Conservation (phyloP, 2,888 invertebrate species). For the Octodonta nipae region DNA sequence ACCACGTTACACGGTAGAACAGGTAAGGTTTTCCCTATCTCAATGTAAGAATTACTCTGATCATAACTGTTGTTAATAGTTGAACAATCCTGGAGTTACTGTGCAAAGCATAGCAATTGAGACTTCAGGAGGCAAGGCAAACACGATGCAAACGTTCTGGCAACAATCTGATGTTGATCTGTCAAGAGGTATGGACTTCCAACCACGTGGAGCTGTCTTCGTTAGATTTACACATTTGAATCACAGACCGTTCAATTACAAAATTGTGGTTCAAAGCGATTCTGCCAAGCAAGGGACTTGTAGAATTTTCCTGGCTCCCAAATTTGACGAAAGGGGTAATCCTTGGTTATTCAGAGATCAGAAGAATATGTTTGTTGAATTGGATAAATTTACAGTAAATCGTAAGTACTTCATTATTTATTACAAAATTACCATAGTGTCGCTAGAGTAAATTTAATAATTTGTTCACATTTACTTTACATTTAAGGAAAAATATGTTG, state of each 20-base stretch:
- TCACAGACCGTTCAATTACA: constrained; percentile 56
- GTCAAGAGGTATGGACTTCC: constrained; percentile 69
- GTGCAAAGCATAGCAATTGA: constrained; percentile 46
- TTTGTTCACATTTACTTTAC: neutral
- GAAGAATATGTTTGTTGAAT: constrained; percentile 52
- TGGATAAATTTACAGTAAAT: constrained; percentile 54
- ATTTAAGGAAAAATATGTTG: too few relatives aligned
- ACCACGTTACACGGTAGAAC: constrained; percentile 46
- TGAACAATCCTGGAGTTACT: constrained; percentile 50
- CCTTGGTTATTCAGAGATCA: constrained; percentile 50
- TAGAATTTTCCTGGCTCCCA: constrained; percentile 57
- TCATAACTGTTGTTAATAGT: constrained; percentile 40
- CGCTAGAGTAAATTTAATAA: constrained; percentile 2
- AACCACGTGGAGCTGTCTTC: constrained; percentile 56
- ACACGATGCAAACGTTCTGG: constrained; percentile 60
- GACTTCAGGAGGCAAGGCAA: constrained; percentile 37
- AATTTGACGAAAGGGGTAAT: constrained; percentile 50
- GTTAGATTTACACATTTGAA: constrained; percentile 59
- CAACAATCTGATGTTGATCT: constrained; percentile 66
- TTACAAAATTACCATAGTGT: too few relatives aligned
- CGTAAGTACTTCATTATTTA: too few relatives aligned
- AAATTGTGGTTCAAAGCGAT: constrained; percentile 32
- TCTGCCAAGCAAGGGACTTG: constrained; percentile 44
- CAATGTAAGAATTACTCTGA: too few relatives aligned
- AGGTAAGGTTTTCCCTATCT: constrained; percentile 41